phyloP scores from a whole-genome alignment of 2,113 vertebrate genomes.

The Oreotragus oreotragus region DNA sequence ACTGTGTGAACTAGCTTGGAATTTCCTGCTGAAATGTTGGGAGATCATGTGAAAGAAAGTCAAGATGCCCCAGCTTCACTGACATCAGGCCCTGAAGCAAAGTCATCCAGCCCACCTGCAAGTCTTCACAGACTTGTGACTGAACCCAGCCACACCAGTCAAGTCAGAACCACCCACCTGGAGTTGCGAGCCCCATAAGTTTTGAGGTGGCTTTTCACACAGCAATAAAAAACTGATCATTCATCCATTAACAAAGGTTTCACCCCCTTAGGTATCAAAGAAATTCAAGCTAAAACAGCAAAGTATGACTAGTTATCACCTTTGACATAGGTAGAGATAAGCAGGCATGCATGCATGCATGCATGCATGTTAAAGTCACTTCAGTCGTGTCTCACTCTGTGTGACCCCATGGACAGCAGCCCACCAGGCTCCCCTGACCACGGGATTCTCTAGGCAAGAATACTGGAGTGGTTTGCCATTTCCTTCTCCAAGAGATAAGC shows the following conservation, averaged over 20 bases:
- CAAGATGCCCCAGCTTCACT: background rate
- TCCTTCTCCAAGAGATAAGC: background rate
- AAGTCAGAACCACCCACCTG: background rate
- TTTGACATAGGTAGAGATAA: background rate
- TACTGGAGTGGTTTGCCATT: background rate
- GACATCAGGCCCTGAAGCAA: background rate
- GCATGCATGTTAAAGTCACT: background rate
- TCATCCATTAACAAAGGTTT: background rate
- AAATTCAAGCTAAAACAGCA: background rate
- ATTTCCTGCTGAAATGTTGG: background rate
- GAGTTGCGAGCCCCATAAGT: background rate
- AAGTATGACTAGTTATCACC: background rate
- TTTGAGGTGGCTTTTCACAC: background rate
- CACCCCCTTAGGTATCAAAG: background rate
- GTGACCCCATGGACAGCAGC: accelerated
- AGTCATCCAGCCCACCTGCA: background rate
- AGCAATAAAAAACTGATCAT: background rate
- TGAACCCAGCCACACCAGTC: background rate
- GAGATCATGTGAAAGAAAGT: too few relatives aligned
- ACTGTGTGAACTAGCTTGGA: background rate
- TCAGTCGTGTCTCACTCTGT: background rate
- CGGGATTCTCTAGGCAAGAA: background rate
- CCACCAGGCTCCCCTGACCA: background rate
- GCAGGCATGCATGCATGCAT: background rate
- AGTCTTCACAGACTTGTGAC: background rate